Evolutionary conservation across 2,113 vertebrate genomes (phyloP), one percentile per base, ranked within the genome.

Genomic region (Zosterops hypoxanthus): DNA sequence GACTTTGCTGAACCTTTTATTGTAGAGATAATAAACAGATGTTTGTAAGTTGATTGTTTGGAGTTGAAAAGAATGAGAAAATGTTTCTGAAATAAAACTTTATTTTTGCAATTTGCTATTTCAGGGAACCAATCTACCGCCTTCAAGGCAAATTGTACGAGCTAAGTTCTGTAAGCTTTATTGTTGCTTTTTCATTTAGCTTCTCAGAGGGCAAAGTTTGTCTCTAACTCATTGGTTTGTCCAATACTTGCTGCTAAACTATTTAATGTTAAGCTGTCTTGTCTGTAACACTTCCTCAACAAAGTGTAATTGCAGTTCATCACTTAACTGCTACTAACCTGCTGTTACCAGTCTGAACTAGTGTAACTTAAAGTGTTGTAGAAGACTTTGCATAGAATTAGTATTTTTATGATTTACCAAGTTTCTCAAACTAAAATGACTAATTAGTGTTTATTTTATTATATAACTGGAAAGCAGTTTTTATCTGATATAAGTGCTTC

Each of bases 101-200:
- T 49, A 96, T 75, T 96, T 92, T 94, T 96, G 96, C 97, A 98
- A 98, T 98, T 98, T 98, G 92, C 98, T 97, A 95, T 98, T 98
- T 97, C 98, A 99, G 99, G 98, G 98, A 98, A 98, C 98, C 98
- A 98, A 98, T 97, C 98, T 98, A 96, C 98, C 98, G 98, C 98
- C 98, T 97, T 98, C 98, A 97, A 98, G 98, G 97, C 99, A 99
- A 98, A 99, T 99, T 99, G 99, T 99, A 99, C 98, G 99, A 98
- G 98, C 98, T 98, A 98, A 98, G 95, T 98, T 98, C 98, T 99
- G 98, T 98, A 98, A 98, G 97, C 96, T 97, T 98, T 97, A 98
- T 98, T 98, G 97, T 98, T 98, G 98, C 97, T 98, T 98, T 97
- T 97, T 97, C 98, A 98, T 98, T 98, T 97, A 97, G 94, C 98